A percentile compares a stretch with the other conserved stretches of the same genome.
Evolutionary conservation across 2,888 invertebrate species (phyloP).

Genomic region (Drosophila kanekoi): DNA sequence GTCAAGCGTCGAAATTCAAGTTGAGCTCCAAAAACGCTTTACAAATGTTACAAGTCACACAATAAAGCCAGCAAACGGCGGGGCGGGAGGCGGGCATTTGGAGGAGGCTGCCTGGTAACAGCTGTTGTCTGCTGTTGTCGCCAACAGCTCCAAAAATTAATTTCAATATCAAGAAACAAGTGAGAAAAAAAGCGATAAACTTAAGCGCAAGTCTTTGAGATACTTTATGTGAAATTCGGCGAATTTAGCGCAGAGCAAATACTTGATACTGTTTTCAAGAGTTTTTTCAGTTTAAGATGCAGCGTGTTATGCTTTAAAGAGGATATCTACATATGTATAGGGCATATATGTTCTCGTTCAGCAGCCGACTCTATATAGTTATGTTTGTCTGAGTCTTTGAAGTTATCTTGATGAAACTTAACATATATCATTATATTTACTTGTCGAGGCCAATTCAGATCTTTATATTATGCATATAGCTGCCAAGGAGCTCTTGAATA

Average conservation of each 20-base stretch:
- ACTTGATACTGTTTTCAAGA: not conserved
- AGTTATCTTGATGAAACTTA: too few species aligned
- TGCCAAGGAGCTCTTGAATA: too few species aligned
- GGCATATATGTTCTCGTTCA: not conserved
- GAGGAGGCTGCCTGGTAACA: conserved; percentile 17
- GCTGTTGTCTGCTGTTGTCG: conserved; percentile 34
- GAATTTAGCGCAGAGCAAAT: conserved; percentile 4
- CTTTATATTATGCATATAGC: too few species aligned
- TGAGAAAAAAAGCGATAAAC: conserved; percentile 22
- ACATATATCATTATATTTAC: too few species aligned
- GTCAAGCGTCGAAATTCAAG: conserved; percentile 79
- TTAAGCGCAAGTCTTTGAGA: conserved; percentile 25
- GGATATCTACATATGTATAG: not conserved
- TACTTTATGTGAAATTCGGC: conserved; percentile 24
- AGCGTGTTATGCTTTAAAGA: not conserved
- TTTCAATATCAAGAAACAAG: conserved; percentile 52
- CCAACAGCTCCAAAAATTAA: conserved; percentile 50
- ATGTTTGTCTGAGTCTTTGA: too few species aligned
- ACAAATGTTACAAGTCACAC: conserved; percentile 76
- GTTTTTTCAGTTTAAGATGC: not conserved
- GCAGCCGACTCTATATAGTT: too few species aligned
- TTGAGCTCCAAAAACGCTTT: conserved; percentile 64
- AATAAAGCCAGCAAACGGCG: conserved; percentile 43
- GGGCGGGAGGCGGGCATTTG: not conserved
- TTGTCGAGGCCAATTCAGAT: too few species aligned